Base-by-base conservation (phyloP, 2,113 vertebrate species). In the Tricholaema leucomelas region DNA sequence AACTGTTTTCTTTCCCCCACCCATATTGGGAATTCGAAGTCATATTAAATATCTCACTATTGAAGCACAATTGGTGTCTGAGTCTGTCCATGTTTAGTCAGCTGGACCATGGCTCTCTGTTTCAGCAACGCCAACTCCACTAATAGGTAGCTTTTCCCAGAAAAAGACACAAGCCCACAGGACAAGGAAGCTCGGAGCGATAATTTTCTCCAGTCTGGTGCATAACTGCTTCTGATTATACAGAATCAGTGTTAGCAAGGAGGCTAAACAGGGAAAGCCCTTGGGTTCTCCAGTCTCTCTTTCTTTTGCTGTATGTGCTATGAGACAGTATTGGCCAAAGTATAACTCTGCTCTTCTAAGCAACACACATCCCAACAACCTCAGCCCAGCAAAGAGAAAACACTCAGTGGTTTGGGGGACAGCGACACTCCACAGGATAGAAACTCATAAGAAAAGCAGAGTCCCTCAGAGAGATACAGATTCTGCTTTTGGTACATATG, bases 371-470 rank as follows among this genome's bases (percentile, higher is more conserved):
- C 33, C 74, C 55, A 74, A 55, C 42, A 92, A 56, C 42, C 35
- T 80, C 77, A 92, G 80, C 61, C 31, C 81, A 48, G 69, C 38
- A 84, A 48, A 46, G 80, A 42, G 72, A 90, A 66, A 94, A 86
- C 67, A 77, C 12, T 55, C 7, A 78, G 46, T 35, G 30, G 88
- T 94, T 54, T 72, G 52, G 19, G 33, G 48, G 42, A 73, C 67
- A 72, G 54, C 21, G 82, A 81, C 30, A 44, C 30, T 77, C 50
- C 23, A 73, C 2, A 81, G 24, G 19, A 61, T 1, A 85, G 82
- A 78, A 96, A 89, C 48, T 55, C 13, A 2, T 35, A 80, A 86
- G 54, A 80, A 94, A 91, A 93, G 74, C 33, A 78, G 65, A 80
- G 40, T 61, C 15, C 21, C 71, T 38, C 56, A 35, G 46, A 6